Conservation (phyloP, 2,888 invertebrate species). For the Anoncus sp. region DNA sequence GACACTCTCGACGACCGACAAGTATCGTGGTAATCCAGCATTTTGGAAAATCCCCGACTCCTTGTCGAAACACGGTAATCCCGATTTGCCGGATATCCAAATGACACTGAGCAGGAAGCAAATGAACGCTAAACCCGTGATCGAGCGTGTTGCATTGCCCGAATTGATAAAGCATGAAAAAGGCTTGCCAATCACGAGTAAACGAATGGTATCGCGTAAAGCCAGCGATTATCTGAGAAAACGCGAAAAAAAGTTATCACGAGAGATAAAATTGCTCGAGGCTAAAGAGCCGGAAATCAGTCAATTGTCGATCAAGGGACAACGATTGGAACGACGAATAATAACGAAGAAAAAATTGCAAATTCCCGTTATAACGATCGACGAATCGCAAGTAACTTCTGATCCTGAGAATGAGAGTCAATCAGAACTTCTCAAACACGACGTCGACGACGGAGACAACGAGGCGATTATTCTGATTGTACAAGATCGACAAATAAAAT, state of each 20-base stretch:
- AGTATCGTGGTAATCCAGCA: slow-evolving; percentile 74
- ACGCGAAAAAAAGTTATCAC: slow-evolving; percentile 65
- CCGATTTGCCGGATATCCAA: slow-evolving; percentile 64
- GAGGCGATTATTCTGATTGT: slow-evolving; percentile 69
- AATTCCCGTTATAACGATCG: slow-evolving; percentile 66
- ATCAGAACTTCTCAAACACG: slow-evolving; percentile 1
- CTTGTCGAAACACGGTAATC: slow-evolving; percentile 59
- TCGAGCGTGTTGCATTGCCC: slow-evolving; percentile 69
- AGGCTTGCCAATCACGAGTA: slow-evolving; percentile 33
- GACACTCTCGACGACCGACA: slow-evolving; percentile 69
- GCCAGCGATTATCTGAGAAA: slow-evolving; percentile 71
- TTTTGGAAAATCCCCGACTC: slow-evolving; percentile 71
- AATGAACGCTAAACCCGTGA: slow-evolving; percentile 56
- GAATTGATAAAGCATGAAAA: slow-evolving; percentile 70
- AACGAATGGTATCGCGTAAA: slow-evolving; percentile 69
- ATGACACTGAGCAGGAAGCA: slow-evolving; percentile 63
- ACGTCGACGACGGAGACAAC: slow-evolving; percentile 48
- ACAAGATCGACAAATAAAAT: slow-evolving; percentile 70
- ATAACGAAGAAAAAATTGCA: slow-evolving; percentile 1
- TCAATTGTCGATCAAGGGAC: slow-evolving; percentile 75
- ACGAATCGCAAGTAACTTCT: slow-evolving; percentile 23
- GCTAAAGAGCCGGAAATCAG: slow-evolving; percentile 75
- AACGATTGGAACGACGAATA: slow-evolving; percentile 4
- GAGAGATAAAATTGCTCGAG: slow-evolving; percentile 71
- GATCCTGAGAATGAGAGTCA: neutral